Evolutionary conservation across 1,140 invertebrate species (phyloP).

Genomic region (Ceratina australensis): DNA sequence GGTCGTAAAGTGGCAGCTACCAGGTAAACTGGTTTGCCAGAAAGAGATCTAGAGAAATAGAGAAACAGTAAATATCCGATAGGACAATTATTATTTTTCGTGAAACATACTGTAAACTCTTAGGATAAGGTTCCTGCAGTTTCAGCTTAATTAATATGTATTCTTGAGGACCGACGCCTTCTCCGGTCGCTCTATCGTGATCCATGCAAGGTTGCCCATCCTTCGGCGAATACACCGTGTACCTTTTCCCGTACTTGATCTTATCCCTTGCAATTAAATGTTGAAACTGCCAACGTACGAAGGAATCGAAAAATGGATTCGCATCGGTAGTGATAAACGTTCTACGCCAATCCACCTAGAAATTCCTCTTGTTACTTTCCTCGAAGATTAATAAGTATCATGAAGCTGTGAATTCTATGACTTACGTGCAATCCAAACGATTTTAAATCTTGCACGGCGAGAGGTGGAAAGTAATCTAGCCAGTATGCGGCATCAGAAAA

Average conservation of each 20-base stretch:
- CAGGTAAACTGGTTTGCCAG: constrained; percentile 86
- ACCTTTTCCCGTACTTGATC: constrained; percentile 97
- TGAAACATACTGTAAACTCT: constrained; percentile 83
- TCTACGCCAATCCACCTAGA: constrained; percentile 97
- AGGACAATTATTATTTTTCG: constrained; percentile 6
- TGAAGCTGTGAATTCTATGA: constrained; percentile 39
- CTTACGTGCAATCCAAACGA: constrained; percentile 93
- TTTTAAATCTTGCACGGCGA: constrained; percentile 92
- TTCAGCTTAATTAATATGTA: constrained; percentile 99
- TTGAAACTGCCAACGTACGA: constrained; percentile 98
- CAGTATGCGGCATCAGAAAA: constrained; percentile 96
- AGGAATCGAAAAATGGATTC: constrained; percentile 99
- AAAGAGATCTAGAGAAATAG: constrained; percentile 77
- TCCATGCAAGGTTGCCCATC: constrained; percentile 99
- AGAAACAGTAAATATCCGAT: not conserved
- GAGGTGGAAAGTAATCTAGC: constrained; percentile 97
- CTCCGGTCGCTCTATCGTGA: constrained; percentile 96
- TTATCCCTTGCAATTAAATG: constrained; percentile 93
- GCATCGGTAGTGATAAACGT: constrained; percentile 99
- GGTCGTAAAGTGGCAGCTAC: constrained; percentile 98
- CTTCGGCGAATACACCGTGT: constrained; percentile 97
- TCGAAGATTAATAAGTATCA: not conserved
- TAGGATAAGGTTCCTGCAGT: constrained; percentile 87
- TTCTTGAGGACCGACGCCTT: constrained; percentile 98
- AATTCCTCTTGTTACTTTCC: constrained; percentile 32